phyloP scores from a whole-genome alignment of 2,113 vertebrate genomes.

The Psettodes erumei region DNA sequence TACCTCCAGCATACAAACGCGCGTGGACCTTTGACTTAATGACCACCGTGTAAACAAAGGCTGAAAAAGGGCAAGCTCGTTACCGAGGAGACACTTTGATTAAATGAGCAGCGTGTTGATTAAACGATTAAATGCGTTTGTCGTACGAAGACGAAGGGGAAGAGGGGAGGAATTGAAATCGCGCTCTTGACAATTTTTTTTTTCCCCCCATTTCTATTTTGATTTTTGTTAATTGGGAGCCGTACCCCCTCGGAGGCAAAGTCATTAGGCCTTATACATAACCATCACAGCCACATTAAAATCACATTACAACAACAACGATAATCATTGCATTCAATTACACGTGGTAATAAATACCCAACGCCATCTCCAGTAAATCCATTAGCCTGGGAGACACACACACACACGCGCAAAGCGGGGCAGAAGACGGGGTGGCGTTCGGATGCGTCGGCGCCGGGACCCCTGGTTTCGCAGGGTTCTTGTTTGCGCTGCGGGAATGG shows the following conservation, averaged over 20 bases:
- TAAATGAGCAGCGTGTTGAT: constrained; percentile 69
- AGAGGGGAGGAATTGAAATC: constrained; percentile 66
- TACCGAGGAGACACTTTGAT: constrained; percentile 64
- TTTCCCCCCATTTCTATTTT: constrained; percentile 45
- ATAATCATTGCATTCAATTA: constrained; percentile 89
- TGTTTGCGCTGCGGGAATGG: constrained; percentile 51
- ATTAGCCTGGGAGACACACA: constrained; percentile 81
- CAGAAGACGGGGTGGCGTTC: constrained; percentile 38
- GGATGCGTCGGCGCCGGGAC: constrained; percentile 50
- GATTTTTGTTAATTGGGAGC: constrained; percentile 70
- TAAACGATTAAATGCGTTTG: constrained; percentile 78
- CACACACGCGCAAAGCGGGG: constrained; percentile 29
- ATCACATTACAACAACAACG: constrained; percentile 88
- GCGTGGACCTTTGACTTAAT: constrained; percentile 72
- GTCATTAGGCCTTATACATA: constrained; percentile 87
- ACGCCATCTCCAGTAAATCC: constrained; percentile 85
- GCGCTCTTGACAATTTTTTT: constrained; percentile 62
- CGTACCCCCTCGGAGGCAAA: constrained; percentile 81
- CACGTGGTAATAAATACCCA: constrained; percentile 85
- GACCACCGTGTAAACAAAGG: constrained; percentile 61
- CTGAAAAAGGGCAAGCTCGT: constrained; percentile 65
- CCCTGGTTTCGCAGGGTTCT: constrained; percentile 43
- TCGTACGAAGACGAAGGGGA: constrained; percentile 58
- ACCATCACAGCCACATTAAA: constrained; percentile 87
- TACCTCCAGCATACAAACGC: constrained; percentile 44